Evolutionary conservation across 2,888 invertebrate species (phyloP).

Genomic region (Polymixis flavicincta): DNA sequence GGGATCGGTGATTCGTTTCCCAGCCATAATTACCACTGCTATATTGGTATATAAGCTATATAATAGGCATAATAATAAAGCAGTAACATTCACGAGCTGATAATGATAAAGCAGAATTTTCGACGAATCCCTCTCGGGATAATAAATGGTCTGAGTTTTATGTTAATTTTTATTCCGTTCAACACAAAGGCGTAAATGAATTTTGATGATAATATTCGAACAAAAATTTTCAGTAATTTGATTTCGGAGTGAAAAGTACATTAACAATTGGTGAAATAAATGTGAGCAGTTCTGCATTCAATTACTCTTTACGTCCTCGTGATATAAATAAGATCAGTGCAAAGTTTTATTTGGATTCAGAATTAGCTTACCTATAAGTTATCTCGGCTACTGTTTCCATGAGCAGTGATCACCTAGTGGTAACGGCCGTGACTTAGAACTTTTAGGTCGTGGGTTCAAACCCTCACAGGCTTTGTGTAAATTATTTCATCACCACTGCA

Average conservation of each 20-base stretch:
- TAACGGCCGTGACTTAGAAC: neutral
- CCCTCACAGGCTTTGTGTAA: too few relatives aligned
- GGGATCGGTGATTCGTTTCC: too few relatives aligned
- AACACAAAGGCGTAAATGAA: conserved; percentile 40
- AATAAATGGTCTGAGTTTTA: conserved; percentile 48
- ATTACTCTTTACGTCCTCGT: neutral
- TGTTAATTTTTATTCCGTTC: conserved; percentile 55
- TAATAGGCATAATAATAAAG: neutral
- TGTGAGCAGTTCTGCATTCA: neutral
- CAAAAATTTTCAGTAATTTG: conserved; percentile 37
- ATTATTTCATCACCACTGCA: neutral
- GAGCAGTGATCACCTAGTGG: neutral
- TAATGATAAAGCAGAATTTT: conserved; percentile 36
- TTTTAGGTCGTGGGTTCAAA: neutral
- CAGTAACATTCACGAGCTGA: conserved; percentile 2
- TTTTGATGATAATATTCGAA: conserved; percentile 46
- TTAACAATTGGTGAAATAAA: conserved; percentile 24
- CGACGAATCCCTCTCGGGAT: conserved; percentile 32
- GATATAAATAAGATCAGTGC: conserved; percentile 7
- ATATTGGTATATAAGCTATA: neutral
- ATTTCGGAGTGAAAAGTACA: conserved; percentile 41
- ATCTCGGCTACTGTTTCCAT: neutral
- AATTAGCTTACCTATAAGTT: neutral
- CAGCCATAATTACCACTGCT: too few relatives aligned
- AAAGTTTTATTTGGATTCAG: neutral